These are phyloP conservation scores for Brevimyrus niger DNA, from an alignment of 2,113 vertebrate genomes.

Conservation along the genomic window DNA sequence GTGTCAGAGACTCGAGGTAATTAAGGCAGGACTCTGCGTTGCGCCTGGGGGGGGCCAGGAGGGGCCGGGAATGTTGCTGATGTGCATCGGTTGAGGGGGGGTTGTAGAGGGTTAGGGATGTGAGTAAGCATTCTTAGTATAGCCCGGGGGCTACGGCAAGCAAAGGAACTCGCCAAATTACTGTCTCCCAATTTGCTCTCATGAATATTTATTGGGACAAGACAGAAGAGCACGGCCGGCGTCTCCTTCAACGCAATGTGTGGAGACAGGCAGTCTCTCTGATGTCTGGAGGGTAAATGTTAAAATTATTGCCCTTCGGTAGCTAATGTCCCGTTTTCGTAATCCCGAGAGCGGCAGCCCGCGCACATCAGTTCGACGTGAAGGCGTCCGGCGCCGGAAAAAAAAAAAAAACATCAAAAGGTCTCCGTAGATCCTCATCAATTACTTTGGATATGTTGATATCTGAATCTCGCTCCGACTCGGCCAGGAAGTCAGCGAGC, in stretches of 20 bases:
- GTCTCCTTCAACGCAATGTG: constrained; percentile 52
- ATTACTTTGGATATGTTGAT: constrained; percentile 40
- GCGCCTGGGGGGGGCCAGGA: constrained; percentile 45
- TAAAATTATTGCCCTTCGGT: constrained; percentile 32
- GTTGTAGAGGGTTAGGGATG: constrained; percentile 13
- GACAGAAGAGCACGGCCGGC: constrained; percentile 56
- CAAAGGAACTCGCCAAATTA: constrained; percentile 59
- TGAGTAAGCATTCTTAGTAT: constrained; percentile 54
- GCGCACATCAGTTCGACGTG: constrained; percentile 40
- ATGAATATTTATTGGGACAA: constrained; percentile 70
- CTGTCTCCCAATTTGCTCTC: constrained; percentile 74
- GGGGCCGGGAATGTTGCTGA: neutral
- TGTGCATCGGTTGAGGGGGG: constrained; percentile 5
- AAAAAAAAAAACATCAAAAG: neutral
- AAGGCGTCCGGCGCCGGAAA: neutral
- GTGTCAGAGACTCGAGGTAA: constrained; percentile 55
- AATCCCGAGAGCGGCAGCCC: constrained; percentile 47
- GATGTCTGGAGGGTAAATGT: constrained; percentile 51
- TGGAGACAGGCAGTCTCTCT: constrained; percentile 62
- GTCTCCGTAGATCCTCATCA: constrained; percentile 40
- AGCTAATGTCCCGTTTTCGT: constrained; percentile 11
- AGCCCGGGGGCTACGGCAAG: constrained; percentile 57
- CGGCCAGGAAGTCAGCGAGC: constrained; percentile 45
- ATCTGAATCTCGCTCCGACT: constrained; percentile 54
- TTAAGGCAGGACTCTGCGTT: constrained; percentile 56